A percentile compares a stretch with the other conserved stretches of the same genome.
Conservation (phyloP, 2,888 invertebrate genomes). For the Galerucella calmariensis region DNA sequence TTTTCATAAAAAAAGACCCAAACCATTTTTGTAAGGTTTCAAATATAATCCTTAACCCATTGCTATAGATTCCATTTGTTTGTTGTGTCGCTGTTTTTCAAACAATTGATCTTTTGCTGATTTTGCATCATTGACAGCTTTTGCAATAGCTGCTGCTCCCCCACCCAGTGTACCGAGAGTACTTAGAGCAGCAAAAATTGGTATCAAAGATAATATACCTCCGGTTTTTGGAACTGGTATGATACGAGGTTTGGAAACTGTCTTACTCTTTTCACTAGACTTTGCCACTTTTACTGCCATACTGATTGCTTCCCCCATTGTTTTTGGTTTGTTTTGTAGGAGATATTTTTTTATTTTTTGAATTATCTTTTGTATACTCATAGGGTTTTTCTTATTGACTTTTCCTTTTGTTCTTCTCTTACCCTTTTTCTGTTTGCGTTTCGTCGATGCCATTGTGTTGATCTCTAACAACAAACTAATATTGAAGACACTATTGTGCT, state of each 20-base stretch:
- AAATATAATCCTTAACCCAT: conserved; percentile 16
- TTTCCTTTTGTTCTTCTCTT: no score
- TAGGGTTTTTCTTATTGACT: neutral
- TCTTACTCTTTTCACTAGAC: neutral
- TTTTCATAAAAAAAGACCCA: neutral
- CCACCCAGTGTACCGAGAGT: neutral
- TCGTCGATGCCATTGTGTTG: no score
- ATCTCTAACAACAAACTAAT: no score
- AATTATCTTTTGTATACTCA: neutral
- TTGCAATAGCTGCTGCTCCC: neutral
- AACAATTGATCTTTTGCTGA: neutral
- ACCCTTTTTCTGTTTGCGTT: no score
- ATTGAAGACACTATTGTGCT: no score
- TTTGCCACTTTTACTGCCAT: neutral
- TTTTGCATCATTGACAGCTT: neutral
- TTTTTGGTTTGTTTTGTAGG: neutral
- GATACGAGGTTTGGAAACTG: no score
- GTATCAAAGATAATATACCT: neutral
- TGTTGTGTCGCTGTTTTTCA: neutral
- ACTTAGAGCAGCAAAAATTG: neutral
- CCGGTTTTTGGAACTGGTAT: neutral
- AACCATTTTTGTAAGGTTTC: conserved; percentile 1
- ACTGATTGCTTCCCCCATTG: neutral
- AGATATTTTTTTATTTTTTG: neutral
- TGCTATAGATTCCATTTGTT: conserved; percentile 6